Evolutionary conservation across 2,797 vertebrate genomes (phyloP).

Genomic region (Anolis apletophallus): DNA sequence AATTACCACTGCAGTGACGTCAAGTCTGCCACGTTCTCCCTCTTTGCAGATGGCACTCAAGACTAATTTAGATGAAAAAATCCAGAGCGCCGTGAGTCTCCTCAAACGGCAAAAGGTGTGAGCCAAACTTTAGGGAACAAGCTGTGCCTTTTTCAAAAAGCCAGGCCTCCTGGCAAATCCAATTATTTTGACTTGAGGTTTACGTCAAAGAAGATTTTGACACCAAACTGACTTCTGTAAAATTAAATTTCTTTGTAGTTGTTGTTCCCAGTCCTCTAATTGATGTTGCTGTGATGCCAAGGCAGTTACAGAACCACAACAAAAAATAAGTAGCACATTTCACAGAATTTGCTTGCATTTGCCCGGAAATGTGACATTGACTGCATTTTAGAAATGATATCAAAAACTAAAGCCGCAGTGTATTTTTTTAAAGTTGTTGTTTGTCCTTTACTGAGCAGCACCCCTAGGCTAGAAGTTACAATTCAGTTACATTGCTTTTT

Average conservation of each 20-base stretch:
- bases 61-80: conserved; percentile 66
- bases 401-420: background rate
- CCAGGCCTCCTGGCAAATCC: conserved; percentile 36
- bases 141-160: conserved; percentile 50
- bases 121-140: background rate
- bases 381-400: conserved; percentile 1
- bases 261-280: conserved; percentile 36
- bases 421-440: conserved; percentile 25
- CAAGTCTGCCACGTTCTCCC: conserved; percentile 48
- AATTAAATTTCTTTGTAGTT: conserved; percentile 24
- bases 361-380: background rate
- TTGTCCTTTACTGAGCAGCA: conserved; percentile 15
- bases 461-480: conserved; percentile 9
- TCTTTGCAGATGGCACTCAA: conserved; percentile 64
- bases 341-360: conserved; percentile 14
- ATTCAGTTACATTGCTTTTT: conserved; percentile 20
- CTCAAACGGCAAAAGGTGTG: background rate
- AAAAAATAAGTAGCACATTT: background rate
- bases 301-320: background rate
- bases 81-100: background rate
- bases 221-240: conserved; percentile 34
- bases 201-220: conserved; percentile 58
- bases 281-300: conserved; percentile 18
- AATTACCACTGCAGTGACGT: conserved; percentile 56
- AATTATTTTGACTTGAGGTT: conserved; percentile 59